Evolutionary conservation across 2,888 invertebrate species (phyloP), one percentile per base, ranked within the genome.

Genomic region (Pinctada fucata): DNA sequence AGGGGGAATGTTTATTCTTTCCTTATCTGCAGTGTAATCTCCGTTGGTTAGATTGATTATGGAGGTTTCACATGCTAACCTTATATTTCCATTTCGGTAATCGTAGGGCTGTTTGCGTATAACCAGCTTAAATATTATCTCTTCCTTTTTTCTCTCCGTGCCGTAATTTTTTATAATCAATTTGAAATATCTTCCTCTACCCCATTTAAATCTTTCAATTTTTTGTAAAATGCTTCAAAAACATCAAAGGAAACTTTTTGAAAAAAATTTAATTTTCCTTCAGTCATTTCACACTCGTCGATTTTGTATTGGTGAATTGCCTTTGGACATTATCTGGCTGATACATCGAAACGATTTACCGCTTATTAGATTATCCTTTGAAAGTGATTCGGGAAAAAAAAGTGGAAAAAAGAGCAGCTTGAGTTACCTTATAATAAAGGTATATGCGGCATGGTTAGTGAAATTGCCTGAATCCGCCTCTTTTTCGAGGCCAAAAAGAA

Each of bases 101-200:
- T 75, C 51, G 47, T 51, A 48, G 47, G 49, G 52, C 6, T 69
- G 52, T 13, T 52, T 52, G 47, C 63, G 47, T 63, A 69, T 47
- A 16, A 58, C 52, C 47, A 69, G 58, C 58, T 75, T 47, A 58
- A 69, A 47, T 69, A 68, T 79, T 70, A 75, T 75, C 75, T 66
- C 72, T 79, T 79, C 31, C 31, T 31, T 31, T 31, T 31, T 31
- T 31, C 31, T 31, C 31, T 31, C 31, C 31, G 75, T 79, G 79
- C 69, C 63, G 75, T 79, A 75, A 79, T 75, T 79, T 79, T 79
- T 31, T 31, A 31, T 75, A 79, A 79, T 79, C 79, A 79, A 75
- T 79, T 31, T 79, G 71, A 63, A 64, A 75, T 74, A 64, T 75
- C 50, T 69, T 45, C 67, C 75, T 74, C 67, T 52, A 51, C 58